Evolutionary conservation across 2,797 vertebrate species (phyloP), one percentile per base, ranked within the genome.

Genomic region (Scleropages formosus): DNA sequence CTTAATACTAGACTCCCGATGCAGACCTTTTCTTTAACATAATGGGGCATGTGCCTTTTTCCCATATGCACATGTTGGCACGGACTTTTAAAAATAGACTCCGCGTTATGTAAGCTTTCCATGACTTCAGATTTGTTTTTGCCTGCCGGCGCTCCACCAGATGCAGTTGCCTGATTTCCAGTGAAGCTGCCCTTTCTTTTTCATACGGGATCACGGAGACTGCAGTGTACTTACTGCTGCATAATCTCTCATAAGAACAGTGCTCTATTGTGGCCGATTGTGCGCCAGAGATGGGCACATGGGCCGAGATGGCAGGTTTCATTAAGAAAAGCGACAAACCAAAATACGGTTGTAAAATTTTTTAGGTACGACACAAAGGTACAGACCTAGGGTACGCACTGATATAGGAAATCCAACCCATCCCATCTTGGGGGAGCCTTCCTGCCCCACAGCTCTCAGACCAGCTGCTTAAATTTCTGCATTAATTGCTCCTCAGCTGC

Each of bases 151-250:
- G 64, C 64, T 7, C 44, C 70, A 72, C 75, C 61, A 79, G 27
- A 74, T 80, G 78, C 82, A 80, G 80, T 78, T 82, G 79, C 74
- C 76, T 64, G 75, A 74, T 70, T 70, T 78, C 62, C 49, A 81
- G 82, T 0, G 79, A 82, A 67, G 69, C 24, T 56, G 82, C 53
- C 61, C 62, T 68, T 80, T 49, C 46, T 6, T 2, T 61, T 22
- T 56, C 12, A 8, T 39, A 47, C 49, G 10, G 47, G 44, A 59
- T 22, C 46, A 53, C 26, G 15, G 13, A 18, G n/a, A 26, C 61
- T 72, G 44, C n/a, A 51, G 61, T n/a, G n/a, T n/a, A n/a, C 65
- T 62, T 2, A 22, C 22, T 51, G 47, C 49, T 10, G 62, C 26
- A 49, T 6, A 60, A 61, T 64, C 64, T 10, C 16, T 11, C 47